Conservation (phyloP, 2,888 invertebrate genomes). For the Sinodicranocentrus sp. region DNA sequence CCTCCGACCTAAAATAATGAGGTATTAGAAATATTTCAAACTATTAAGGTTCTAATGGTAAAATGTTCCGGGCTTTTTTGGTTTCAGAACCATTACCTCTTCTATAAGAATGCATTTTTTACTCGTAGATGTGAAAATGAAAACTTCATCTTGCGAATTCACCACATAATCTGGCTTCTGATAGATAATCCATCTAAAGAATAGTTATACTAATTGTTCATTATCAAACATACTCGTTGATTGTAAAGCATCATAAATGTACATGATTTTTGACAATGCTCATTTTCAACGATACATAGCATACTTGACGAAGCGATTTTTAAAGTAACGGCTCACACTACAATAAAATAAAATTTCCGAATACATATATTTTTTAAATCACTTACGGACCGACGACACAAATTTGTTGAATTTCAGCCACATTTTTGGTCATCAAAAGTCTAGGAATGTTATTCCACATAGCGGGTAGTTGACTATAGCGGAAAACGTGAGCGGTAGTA, state of each 20-base stretch:
- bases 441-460: background rate
- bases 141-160: background rate
- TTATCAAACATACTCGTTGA: background rate
- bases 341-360: background rate
- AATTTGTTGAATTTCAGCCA: background rate
- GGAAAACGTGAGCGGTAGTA: background rate
- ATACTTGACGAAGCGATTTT: too few relatives aligned
- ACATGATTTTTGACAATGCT: too few relatives aligned
- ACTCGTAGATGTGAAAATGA: background rate
- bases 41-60: too few relatives aligned
- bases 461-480: background rate
- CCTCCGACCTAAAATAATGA: too few relatives aligned
- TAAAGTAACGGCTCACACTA: too few relatives aligned
- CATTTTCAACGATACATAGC: too few relatives aligned
- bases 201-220: background rate
- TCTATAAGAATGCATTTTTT: background rate
- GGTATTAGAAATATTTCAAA: too few relatives aligned
- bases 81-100: background rate
- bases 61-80: too few relatives aligned
- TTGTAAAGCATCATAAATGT: background rate
- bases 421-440: background rate
- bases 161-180: background rate
- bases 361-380: background rate
- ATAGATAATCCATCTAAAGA: constrained; percentile 30
- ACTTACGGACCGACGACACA: constrained; percentile 11